These are phyloP conservation scores for Aurelia sp. DNA, from an alignment of 30 jellyfish, hydroid and myxozoan species.

Conservation along the genomic window DNA sequence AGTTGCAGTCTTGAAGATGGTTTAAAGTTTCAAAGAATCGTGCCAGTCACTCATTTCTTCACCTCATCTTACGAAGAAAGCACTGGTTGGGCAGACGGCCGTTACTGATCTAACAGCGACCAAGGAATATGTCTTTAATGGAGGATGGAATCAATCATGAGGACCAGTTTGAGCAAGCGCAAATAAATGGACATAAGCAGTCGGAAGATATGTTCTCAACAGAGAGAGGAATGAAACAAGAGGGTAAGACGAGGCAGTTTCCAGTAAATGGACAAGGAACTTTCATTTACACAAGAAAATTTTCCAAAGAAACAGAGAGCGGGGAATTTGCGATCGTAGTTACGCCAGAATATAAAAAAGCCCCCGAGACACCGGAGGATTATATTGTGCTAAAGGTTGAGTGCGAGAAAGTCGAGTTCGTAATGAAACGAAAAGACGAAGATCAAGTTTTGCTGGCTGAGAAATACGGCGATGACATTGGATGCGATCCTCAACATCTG, in stretches of 20 bases:
- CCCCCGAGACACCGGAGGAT: neutral
- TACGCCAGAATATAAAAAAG: neutral
- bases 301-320: neutral
- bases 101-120: too few relatives aligned
- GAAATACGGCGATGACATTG: neutral
- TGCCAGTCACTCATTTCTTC: too few relatives aligned
- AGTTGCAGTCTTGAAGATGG: too few relatives aligned
- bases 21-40: too few relatives aligned
- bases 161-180: too few relatives aligned
- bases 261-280: slow-evolving; percentile 37
- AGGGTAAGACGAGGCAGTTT: slow-evolving; percentile 1
- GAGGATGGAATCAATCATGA: too few relatives aligned
- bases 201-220: neutral
- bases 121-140: too few relatives aligned
- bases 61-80: too few relatives aligned
- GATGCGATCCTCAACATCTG: slow-evolving; percentile 4
- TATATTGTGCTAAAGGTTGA: neutral
- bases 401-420: neutral
- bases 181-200: too few relatives aligned
- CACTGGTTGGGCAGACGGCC: too few relatives aligned
- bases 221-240: neutral
- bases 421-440: neutral
- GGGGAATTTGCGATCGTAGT: slow-evolving; percentile 11
- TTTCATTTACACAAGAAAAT: neutral
- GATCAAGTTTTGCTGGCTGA: neutral